Percentiles rank a stretch among this genome's conserved stretches.
Evolutionary conservation across 1,140 invertebrate genomes (phyloP).

Genomic region (Drosophila virilis): DNA sequence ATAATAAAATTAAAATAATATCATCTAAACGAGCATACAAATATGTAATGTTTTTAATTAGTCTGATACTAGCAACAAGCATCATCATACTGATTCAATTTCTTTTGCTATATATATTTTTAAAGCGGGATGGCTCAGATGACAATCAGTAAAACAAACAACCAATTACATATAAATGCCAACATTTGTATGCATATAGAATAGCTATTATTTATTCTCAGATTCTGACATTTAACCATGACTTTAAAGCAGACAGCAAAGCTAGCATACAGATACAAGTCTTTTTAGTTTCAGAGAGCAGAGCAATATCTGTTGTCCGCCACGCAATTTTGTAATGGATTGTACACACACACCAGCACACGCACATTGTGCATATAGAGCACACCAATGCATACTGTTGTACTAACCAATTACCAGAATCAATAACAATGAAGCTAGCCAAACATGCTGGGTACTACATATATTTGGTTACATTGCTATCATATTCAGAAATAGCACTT

Average conservation of each 20-base stretch:
- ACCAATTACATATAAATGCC: too few relatives aligned
- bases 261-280: neutral
- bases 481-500: constrained; percentile 33
- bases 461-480: constrained; percentile 33
- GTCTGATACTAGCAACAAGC: too few relatives aligned
- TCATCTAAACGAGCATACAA: too few relatives aligned
- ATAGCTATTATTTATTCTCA: neutral
- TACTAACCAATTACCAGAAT: constrained; percentile 30
- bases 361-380: neutral
- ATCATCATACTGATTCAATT: too few relatives aligned
- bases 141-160: neutral
- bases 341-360: neutral
- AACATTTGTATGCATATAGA: too few relatives aligned
- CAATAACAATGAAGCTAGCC: constrained; percentile 23
- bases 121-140: neutral
- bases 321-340: constrained; percentile 34
- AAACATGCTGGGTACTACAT: constrained; percentile 26
- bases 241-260: neutral
- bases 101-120: too few relatives aligned
- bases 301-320: constrained; percentile 6
- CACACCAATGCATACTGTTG: neutral
- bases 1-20: too few relatives aligned
- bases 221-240: neutral
- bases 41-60: too few relatives aligned
- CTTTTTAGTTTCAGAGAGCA: constrained; percentile 2